Percentiles rank a stretch among this genome's conserved stretches.
These are phyloP conservation scores for Stegana nigrithorax DNA, from an alignment of 2,888 invertebrate genomes.

Conservation along the genomic window DNA sequence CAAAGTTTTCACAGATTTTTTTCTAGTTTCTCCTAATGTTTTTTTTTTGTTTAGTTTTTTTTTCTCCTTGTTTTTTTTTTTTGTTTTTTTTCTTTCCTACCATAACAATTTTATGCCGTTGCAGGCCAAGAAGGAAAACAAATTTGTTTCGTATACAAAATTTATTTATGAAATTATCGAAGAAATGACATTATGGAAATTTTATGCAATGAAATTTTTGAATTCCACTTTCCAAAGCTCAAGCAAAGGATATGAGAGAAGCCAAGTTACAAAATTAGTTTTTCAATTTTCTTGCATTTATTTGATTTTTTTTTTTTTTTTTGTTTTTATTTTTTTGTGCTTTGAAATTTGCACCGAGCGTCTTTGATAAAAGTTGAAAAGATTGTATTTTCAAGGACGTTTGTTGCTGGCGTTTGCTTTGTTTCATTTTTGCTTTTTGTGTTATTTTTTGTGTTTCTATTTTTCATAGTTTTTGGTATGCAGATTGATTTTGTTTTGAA, in stretches of 20 bases:
- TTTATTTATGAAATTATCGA: conserved; percentile 51
- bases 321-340: neutral
- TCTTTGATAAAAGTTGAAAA: neutral
- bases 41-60: neutral
- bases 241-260: neutral
- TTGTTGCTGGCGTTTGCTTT: neutral
- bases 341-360: neutral
- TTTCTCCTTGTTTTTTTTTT: neutral
- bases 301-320: neutral
- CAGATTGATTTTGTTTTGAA: conserved; percentile 1
- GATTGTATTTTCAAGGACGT: neutral
- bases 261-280: conserved; percentile 13
- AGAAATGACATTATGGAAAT: conserved; percentile 59
- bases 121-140: neutral
- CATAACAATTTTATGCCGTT: too few species aligned
- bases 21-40: neutral
- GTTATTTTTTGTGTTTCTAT: too few species aligned
- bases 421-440: too few species aligned
- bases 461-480: neutral
- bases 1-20: neutral
- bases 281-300: conserved; percentile 10
- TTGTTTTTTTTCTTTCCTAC: neutral
- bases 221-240: neutral
- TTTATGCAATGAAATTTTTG: conserved; percentile 49
- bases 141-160: conserved; percentile 19